Evolutionary conservation across 2,797 vertebrate species (phyloP), one percentile per base, ranked within the genome.

Genomic region (Trematomus bernacchii): DNA sequence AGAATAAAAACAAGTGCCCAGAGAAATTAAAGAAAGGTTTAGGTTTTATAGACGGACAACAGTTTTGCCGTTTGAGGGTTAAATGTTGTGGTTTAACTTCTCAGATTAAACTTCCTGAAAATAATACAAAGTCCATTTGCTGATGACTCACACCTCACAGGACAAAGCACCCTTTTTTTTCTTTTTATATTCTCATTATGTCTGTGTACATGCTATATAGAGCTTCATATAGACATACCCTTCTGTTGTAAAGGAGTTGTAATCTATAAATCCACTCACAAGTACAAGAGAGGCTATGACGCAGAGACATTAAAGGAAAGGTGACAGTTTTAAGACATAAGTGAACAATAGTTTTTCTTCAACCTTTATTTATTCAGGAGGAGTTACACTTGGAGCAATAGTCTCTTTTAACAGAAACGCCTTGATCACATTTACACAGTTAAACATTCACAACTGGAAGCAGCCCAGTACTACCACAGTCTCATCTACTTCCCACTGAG

Each of bases 31-130:
- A 50, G 9, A 54, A 16, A 51, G 7, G 58, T 65, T 10, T 23
- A 51, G 7, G 58, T 65, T 10, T 23, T 62, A 21, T 14, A 14
- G 14, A 4, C 23, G 33, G 30, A 4, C 37, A 30, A 3, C 3
- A 2, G 52, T 42, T 48, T 62, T 62, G 42, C 21, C 8, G 18
- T 48, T 48, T 54, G n/a, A 51, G 19, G 7, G 6, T 27, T 52
- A 12, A 3, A 62, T 15, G 1, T 3, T 42, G 19, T 16, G 8
- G 16, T 33, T 4, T 1, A 21, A 23, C 48, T 8, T 50, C 23
- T 13, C 37, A 48, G 19, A 57, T 62, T 16, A 9, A 13, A 66
- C 14, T 74, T 79, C 69, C 54, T 85, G 43, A 63, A 72, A 72
- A 79, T 4, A 54, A 63, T 60, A 30, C 30, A 78, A 65, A 51